Conservation (phyloP, 1,140 invertebrate genomes). For the Pogonomyrmex californicus region DNA sequence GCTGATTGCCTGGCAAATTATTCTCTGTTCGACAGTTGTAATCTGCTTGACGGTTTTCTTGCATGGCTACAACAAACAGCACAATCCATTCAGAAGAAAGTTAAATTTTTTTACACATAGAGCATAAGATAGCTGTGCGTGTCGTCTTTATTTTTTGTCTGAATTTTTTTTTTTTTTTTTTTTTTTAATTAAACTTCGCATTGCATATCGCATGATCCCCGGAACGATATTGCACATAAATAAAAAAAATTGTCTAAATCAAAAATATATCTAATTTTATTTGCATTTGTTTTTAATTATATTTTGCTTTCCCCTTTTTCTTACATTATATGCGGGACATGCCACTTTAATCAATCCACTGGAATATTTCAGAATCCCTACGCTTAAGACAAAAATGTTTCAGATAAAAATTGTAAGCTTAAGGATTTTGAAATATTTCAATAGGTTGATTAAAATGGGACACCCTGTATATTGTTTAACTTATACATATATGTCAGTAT, state of each 20-base stretch:
- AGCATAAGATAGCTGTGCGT: slow-evolving; percentile 67
- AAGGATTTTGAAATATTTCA: too few species aligned
- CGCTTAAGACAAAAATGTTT: too few species aligned
- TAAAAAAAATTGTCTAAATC: not conserved
- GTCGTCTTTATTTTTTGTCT: slow-evolving; percentile 42
- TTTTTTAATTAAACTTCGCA: not conserved
- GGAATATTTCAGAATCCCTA: too few species aligned
- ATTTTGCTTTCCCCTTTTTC: slow-evolving; percentile 20
- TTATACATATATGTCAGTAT: too few species aligned
- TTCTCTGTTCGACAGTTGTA: slow-evolving; percentile 83
- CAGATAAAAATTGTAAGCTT: too few species aligned
- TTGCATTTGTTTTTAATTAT: not conserved
- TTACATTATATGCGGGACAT: not conserved
- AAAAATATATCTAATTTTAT: not conserved
- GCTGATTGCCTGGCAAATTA: slow-evolving; percentile 84
- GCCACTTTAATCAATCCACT: too few species aligned
- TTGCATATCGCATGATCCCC: not conserved
- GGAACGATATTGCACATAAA: not conserved
- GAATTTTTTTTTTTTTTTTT: not conserved
- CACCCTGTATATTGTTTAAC: too few species aligned
- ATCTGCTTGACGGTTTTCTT: slow-evolving; percentile 85
- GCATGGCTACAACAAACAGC: slow-evolving; percentile 86
- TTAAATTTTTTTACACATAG: slow-evolving; percentile 71
- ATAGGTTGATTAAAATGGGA: too few species aligned
- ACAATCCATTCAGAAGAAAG: slow-evolving; percentile 83